Percentiles rank a stretch among this genome's conserved stretches.
phyloP scores from a whole-genome alignment of 2,888 invertebrate species.

The Pollenia amentaria region DNA sequence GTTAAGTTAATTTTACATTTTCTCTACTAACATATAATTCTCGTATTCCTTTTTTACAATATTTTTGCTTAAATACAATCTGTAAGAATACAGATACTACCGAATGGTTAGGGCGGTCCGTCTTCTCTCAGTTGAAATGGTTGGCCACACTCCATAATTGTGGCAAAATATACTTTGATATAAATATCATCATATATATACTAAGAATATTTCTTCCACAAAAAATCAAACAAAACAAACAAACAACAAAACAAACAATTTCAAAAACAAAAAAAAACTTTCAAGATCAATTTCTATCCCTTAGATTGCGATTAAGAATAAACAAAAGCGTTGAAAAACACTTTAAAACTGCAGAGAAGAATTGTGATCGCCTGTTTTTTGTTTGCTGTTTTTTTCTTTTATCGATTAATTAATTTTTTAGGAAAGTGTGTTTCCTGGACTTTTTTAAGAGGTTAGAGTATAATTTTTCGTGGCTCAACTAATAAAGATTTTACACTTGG shows the following conservation, averaged over 20 bases:
- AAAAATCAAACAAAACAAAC: too few species aligned
- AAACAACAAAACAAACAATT: too few species aligned
- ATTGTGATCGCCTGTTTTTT: conserved; percentile 66
- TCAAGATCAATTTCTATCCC: conserved; percentile 69
- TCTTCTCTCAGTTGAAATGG: conserved; percentile 71
- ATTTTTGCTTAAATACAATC: conserved; percentile 36
- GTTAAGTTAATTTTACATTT: not conserved
- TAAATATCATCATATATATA: too few species aligned
- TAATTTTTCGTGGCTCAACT: too few species aligned
- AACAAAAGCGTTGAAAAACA: conserved; percentile 3
- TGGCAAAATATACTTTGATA: too few species aligned
- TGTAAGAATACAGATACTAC: not conserved
- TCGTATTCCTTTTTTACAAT: conserved; percentile 45
- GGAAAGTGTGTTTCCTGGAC: too few species aligned
- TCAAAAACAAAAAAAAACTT: conserved; percentile 70
- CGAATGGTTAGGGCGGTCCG: conserved; percentile 72
- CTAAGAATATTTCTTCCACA: too few species aligned
- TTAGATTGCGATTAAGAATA: conserved; percentile 67
- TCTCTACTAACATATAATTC: conserved; percentile 50
- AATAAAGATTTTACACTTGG: too few species aligned
- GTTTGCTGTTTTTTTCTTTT: too few species aligned
- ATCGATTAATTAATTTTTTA: too few species aligned
- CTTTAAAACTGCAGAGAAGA: conserved; percentile 70
- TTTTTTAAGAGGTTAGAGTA: too few species aligned
- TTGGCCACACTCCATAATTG: too few species aligned